Conservation (phyloP, 2,113 vertebrate genomes). For the Promerops cafer region DNA sequence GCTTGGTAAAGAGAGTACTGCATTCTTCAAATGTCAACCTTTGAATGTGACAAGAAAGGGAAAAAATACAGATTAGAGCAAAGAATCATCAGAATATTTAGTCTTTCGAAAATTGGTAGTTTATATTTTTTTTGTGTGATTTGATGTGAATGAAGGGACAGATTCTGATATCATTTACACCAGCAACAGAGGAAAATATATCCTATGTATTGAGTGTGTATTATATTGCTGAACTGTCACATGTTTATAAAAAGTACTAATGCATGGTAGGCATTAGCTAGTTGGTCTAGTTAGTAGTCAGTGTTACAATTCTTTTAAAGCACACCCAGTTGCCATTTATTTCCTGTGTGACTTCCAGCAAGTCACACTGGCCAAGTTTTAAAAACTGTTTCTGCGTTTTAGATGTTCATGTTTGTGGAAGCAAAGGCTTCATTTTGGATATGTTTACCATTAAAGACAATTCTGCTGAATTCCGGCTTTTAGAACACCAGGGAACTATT, state of each 20-base stretch:
- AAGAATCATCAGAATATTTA: slow-evolving; percentile 57
- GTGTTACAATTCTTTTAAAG: not conserved
- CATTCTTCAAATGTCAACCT: slow-evolving; percentile 54
- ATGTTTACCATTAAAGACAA: not conserved
- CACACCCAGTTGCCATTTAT: not conserved
- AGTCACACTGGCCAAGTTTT: not conserved
- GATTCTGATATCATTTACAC: slow-evolving; percentile 21
- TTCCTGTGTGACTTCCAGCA: not conserved
- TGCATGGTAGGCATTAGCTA: not conserved
- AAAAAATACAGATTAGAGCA: slow-evolving; percentile 45
- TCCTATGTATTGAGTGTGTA: not conserved
- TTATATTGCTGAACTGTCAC: not conserved
- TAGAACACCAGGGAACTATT: not conserved
- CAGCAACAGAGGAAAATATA: not conserved
- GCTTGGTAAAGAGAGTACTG: slow-evolving; percentile 7
- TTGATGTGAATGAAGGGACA: slow-evolving; percentile 34
- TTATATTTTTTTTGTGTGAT: slow-evolving; percentile 49
- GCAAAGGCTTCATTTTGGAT: not conserved
- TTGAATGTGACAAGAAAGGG: slow-evolving; percentile 45
- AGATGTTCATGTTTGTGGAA: not conserved
- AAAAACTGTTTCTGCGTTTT: not conserved
- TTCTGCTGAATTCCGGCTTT: not conserved
- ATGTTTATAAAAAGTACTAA: not conserved
- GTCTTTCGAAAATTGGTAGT: slow-evolving; percentile 48
- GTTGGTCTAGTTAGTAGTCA: not conserved